These are phyloP conservation scores for Cettia cetti DNA, from an alignment of 2,113 vertebrate genomes.

Conservation along the genomic window DNA sequence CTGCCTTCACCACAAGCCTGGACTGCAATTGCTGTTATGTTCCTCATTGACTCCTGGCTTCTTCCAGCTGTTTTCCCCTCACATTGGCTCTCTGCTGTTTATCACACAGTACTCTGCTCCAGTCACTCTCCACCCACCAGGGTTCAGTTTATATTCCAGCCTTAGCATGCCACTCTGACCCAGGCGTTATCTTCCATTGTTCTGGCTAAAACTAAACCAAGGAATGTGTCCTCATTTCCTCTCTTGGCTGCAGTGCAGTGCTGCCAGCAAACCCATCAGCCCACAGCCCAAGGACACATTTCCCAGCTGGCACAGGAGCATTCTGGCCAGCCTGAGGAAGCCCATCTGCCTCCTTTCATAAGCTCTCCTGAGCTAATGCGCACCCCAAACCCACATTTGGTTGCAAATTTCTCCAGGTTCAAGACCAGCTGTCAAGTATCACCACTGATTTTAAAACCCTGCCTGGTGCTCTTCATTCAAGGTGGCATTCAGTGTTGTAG, in stretches of 20 bases:
- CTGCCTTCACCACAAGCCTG: background rate
- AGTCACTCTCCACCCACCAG: background rate
- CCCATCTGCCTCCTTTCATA: background rate
- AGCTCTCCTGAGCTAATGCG: background rate
- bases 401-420: background rate
- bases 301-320: background rate
- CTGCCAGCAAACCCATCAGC: background rate
- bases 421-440: background rate
- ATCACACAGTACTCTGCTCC: background rate
- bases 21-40: background rate
- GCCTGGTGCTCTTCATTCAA: background rate
- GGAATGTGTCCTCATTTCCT: background rate
- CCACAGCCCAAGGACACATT: background rate
- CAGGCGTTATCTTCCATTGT: background rate
- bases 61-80: background rate
- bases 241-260: background rate
- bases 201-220: background rate
- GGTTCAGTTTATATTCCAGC: background rate
- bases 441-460: background rate
- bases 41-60: background rate
- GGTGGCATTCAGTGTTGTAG: background rate
- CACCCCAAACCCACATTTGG: background rate
- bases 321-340: background rate
- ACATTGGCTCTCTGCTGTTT: background rate
- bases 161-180: background rate